These are phyloP conservation scores for Scaptomyza caliginosa DNA, from an alignment of 2,888 invertebrate species.

Conservation along the genomic window DNA sequence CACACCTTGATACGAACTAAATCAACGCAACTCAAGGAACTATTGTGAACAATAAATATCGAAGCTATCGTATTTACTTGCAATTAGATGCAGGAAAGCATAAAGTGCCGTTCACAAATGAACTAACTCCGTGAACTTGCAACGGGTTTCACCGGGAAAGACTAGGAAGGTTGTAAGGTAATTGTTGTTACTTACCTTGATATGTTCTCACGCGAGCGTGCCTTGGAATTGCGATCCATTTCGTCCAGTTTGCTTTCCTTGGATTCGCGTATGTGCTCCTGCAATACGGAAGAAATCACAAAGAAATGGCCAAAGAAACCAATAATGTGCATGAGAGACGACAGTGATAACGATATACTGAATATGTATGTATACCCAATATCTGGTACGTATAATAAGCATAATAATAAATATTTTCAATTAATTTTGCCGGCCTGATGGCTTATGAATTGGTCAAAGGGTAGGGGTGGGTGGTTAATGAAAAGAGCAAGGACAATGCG, in stretches of 20 bases:
- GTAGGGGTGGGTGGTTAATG: neutral
- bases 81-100: too few species aligned
- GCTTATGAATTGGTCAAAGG: conserved; percentile 3
- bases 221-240: conserved; percentile 85
- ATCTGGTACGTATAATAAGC: conserved; percentile 39
- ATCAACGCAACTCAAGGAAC: too few species aligned
- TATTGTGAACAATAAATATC: too few species aligned
- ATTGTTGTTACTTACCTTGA: conserved; percentile 65
- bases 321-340: conserved; percentile 37
- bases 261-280: conserved; percentile 91
- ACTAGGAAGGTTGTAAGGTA: too few species aligned
- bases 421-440: conserved; percentile 51
- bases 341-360: conserved; percentile 11
- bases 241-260: conserved; percentile 91
- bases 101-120: too few species aligned
- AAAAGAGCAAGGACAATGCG: neutral
- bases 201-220: conserved; percentile 84
- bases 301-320: conserved; percentile 38
- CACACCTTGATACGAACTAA: too few species aligned
- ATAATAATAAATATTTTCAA: conserved; percentile 70
- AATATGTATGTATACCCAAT: neutral
- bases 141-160: too few species aligned
- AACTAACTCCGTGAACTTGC: too few species aligned
- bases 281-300: conserved; percentile 62
- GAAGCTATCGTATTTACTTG: too few species aligned